These are phyloP conservation scores for Nyctalus aviator DNA, from an alignment of 2,797 vertebrate species.

Conservation along the genomic window DNA sequence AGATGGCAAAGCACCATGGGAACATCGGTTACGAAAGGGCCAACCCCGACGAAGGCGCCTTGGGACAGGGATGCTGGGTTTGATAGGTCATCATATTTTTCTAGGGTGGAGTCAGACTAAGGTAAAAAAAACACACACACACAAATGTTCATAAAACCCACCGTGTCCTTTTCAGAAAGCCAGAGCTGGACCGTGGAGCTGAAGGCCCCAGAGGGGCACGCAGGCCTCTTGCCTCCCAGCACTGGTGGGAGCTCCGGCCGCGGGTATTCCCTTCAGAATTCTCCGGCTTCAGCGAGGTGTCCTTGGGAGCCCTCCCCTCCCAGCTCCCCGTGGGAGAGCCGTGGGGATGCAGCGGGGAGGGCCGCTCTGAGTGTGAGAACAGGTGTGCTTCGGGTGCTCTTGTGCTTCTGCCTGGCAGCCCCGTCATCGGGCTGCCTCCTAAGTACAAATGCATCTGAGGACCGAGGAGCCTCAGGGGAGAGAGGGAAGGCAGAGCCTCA, in stretches of 20 bases:
- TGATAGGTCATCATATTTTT: constrained; percentile 32
- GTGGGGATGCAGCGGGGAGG: not conserved
- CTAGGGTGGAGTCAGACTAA: constrained; percentile 7
- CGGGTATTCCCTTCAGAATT: constrained; percentile 19
- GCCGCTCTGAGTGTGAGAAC: not conserved
- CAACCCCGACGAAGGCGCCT: constrained; percentile 34
- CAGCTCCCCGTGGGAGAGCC: not conserved
- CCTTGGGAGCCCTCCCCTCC: not conserved
- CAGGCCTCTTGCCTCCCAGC: not conserved
- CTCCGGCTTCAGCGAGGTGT: not conserved
- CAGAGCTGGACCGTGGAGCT: constrained; percentile 38
- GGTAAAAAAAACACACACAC: no score
- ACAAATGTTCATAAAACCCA: constrained; percentile 18
- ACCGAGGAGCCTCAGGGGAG: not conserved
- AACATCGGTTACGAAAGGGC: not conserved
- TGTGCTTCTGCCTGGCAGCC: constrained; percentile 75
- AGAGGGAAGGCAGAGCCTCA: constrained; percentile 2
- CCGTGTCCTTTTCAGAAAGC: constrained; percentile 38
- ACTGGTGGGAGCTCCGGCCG: constrained; percentile 41
- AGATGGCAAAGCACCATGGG: not conserved
- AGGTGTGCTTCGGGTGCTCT: not conserved
- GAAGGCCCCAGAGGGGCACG: not conserved
- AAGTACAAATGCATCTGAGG: constrained; percentile 47
- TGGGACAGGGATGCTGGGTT: not conserved
- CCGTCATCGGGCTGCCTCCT: not conserved